Conservation (phyloP, 2,888 invertebrate genomes). For the Cabera pusaria region DNA sequence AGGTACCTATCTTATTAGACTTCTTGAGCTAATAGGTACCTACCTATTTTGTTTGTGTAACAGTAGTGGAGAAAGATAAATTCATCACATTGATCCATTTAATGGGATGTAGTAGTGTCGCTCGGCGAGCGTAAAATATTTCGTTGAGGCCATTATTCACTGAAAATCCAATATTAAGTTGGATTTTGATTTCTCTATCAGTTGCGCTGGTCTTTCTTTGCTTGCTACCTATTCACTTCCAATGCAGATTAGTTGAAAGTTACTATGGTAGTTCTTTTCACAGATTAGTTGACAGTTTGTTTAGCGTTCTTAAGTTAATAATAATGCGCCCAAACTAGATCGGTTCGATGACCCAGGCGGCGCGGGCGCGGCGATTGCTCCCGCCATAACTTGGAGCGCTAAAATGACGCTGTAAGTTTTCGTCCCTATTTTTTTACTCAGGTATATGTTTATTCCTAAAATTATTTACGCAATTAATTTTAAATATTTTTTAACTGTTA, state of each 20-base stretch:
- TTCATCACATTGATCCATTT: no score
- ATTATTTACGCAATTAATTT: no score
- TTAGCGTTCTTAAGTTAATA: constrained; percentile 68
- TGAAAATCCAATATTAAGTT: background rate
- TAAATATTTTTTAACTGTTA: no score
- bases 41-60: no score
- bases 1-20: no score
- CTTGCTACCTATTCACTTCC: background rate
- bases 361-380: constrained; percentile 63
- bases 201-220: background rate
- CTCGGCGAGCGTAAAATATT: no score
- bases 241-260: constrained; percentile 6
- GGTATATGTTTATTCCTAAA: no score
- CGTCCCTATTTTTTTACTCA: no score
- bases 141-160: constrained; percentile 5
- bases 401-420: constrained; percentile 53
- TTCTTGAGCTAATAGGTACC: no score
- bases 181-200: no score
- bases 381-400: constrained; percentile 57
- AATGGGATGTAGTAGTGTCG: no score
- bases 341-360: constrained; percentile 76
- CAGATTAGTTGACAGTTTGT: constrained; percentile 14
- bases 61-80: no score
- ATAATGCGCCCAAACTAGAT: constrained; percentile 82
- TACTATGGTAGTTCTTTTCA: constrained; percentile 3